Evolutionary conservation across 2,888 invertebrate species (phyloP).

Genomic region (Ectobius pallidus): DNA sequence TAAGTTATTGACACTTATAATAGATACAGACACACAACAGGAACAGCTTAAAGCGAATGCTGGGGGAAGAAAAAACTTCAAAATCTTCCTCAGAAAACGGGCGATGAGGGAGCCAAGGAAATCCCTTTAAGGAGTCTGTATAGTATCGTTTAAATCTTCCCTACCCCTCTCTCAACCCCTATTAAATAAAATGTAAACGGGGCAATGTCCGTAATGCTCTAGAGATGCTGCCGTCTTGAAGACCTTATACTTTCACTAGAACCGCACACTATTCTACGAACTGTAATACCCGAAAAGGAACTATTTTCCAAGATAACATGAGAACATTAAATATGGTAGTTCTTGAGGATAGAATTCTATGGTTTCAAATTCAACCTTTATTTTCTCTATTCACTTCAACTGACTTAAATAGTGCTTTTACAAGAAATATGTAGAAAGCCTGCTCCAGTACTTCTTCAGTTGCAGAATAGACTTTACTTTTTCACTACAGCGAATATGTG

Average conservation of each 20-base stretch:
- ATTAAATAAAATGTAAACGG: conserved; percentile 11
- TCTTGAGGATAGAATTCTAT: background rate
- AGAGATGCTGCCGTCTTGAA: background rate
- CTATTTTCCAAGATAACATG: no score
- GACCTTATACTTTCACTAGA: no score
- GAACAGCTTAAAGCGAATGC: no score
- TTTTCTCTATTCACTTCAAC: no score
- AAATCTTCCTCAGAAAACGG: conserved; percentile 2
- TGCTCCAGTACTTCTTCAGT: no score
- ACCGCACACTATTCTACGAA: no score
- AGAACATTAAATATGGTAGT: background rate
- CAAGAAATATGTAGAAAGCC: no score
- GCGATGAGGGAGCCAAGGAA: background rate
- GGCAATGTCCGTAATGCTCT: background rate
- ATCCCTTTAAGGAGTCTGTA: conserved; percentile 4
- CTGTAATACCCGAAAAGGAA: no score
- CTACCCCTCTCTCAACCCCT: background rate
- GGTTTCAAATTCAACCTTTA: no score
- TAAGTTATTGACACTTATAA: conserved; percentile 1
- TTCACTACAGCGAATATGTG: no score
- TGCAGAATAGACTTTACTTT: no score
- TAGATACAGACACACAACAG: background rate
- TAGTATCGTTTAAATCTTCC: background rate
- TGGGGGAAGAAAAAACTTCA: background rate
- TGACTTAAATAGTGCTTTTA: no score